phyloP scores from a whole-genome alignment of 2,888 invertebrate species.

The Eristalinus sepulchralis region DNA sequence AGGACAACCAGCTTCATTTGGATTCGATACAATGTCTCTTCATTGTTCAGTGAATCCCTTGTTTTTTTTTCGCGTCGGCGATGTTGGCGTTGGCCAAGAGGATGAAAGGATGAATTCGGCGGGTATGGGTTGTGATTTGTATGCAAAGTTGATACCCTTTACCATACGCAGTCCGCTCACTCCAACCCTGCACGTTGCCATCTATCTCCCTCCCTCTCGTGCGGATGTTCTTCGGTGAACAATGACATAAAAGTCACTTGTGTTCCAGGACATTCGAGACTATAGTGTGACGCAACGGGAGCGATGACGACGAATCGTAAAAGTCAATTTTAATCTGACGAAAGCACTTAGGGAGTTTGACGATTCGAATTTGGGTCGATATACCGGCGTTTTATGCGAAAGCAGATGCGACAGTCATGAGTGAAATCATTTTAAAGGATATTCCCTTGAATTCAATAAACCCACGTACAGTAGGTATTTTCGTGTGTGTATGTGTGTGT shows the following conservation, averaged over 20 bases:
- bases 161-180: not conserved
- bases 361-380: not conserved
- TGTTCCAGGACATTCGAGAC: not conserved
- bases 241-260: conserved; percentile 34
- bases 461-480: too few species aligned
- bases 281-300: not conserved
- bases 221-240: not conserved
- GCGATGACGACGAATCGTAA: conserved; percentile 6
- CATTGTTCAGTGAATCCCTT: conserved; percentile 32
- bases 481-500: too few species aligned
- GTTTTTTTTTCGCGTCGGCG: not conserved
- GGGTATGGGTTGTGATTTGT: conserved; percentile 34
- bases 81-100: not conserved
- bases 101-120: not conserved
- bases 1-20: conserved; percentile 4
- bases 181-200: too few species aligned
- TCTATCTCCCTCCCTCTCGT: not conserved
- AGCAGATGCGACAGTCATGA: not conserved
- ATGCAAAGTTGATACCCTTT: conserved; percentile 28
- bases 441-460: not conserved
- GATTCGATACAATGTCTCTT: conserved; percentile 18
- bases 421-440: not conserved
- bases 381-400: not conserved
- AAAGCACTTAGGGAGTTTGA: not conserved
- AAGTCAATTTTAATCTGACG: conserved; percentile 17